A percentile compares a stretch with the other conserved stretches of the same genome.
Conservation (phyloP, 2,113 vertebrate genomes). For the Cryptotis parvus region DNA sequence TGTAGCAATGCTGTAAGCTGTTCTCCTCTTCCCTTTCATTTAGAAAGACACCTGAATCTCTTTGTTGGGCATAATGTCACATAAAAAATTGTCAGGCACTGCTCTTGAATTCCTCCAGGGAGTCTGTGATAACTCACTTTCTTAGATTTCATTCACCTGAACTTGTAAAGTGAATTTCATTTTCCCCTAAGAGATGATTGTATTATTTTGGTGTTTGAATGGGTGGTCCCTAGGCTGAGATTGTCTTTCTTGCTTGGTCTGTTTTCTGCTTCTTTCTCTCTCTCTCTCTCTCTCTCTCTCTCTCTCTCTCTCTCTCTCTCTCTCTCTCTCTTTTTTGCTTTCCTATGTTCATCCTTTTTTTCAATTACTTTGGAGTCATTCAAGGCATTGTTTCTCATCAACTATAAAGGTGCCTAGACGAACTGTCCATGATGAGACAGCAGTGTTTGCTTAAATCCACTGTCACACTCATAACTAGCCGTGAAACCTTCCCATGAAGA, state of each 20-base stretch:
- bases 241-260: slow-evolving; percentile 26
- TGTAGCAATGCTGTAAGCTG: no score
- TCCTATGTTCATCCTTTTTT: slow-evolving; percentile 5
- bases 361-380: slow-evolving; percentile 18
- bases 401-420: neutral
- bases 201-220: neutral
- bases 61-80: slow-evolving; percentile 9
- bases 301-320: no score
- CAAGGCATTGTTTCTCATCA: neutral
- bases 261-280: neutral
- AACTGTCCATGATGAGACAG: neutral
- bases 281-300: no score
- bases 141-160: neutral
- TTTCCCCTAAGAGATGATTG: slow-evolving; percentile 31
- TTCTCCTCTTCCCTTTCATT: slow-evolving; percentile 51
- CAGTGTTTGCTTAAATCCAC: neutral
- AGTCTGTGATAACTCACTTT: neutral
- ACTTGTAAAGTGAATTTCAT: slow-evolving; percentile 37
- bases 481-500: slow-evolving; percentile 18
- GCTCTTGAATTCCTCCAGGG: neutral
- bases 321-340: neutral
- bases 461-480: slow-evolving; percentile 11
- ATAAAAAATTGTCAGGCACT: slow-evolving; percentile 2
- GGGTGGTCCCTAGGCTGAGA: neutral
- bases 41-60: slow-evolving; percentile 48